Evolutionary conservation across 2,113 vertebrate genomes (phyloP), one percentile per base, ranked within the genome.

Genomic region (Pangasianodon hypophthalmus): DNA sequence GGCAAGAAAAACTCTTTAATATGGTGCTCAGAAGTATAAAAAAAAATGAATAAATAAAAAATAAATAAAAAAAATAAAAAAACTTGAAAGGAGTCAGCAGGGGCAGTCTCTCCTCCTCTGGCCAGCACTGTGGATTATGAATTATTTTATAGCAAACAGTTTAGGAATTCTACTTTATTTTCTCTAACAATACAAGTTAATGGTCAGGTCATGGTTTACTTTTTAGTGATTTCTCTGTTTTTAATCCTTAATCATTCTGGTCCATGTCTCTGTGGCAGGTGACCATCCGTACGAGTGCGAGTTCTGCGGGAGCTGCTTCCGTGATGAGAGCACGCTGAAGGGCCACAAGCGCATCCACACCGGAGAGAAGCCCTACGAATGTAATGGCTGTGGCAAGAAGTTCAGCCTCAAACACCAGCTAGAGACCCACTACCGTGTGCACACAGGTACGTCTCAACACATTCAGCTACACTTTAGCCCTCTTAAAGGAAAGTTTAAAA

Each of bases 361-460:
- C 0, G 97, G 98, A 8, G 97, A 98, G 95, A 98, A 98, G 67
- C 97, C 98, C 91, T 98, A 98, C 0, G 98, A 98, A 93, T 98
- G 98, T 96, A 99, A 99, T 0, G 98, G 98, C 94, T 99, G 98
- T 0, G 98, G 98, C 92, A 99, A 99, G 96, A 99, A 98, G 94
- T 99, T 99, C 96, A 99, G 98, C 96, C 98, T 99, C 93, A 99
- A 99, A 94, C 98, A 99, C 96, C 98, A 99, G 96, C 96, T 99
- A 96, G 98, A 99, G 96, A 99, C 98, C 85, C 98, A 99, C 96
- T 99, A 99, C 93, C 96, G 98, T 56, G 98, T 99, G 92, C 98
- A 99, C 94, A 99, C 98, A 96, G 98, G 98, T 99, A 94, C 2
- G 50, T 67, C 62, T 41, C 21, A 29, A 46, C 37, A 62, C 82